Evolutionary conservation across 2,888 invertebrate species (phyloP), one percentile per base, ranked within the genome.

Genomic region (Callinectes sapidus): DNA sequence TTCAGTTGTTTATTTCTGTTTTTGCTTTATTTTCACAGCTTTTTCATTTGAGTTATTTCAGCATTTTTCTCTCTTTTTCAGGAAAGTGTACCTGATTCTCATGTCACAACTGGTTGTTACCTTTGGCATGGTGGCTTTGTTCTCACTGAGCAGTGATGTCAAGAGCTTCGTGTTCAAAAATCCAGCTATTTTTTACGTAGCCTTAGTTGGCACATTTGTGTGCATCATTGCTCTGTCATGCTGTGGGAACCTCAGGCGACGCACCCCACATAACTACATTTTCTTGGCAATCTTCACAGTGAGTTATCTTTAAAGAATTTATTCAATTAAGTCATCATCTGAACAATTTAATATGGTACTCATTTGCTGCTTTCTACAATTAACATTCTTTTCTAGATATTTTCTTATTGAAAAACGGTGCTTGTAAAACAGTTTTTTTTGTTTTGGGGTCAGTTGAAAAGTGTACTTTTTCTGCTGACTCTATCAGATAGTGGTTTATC

Each of bases 191-290:
- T 94, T 94, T 61, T 95, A 92, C 90, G 93, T 92, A 10, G 94
- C 94, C 2, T 89, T 94, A 8, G 95, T 54, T 16, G 92, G 94
- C 35, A 94, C 93, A 1, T 42, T 95, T 1, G 94, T 94, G 6
- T 95, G 94, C 92, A 90, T 95, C 48, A 92, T 95, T n/a, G 94
- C 93, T 10, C 90, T 95, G 85, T 93, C 95, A 14, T 95, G 95
- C 91, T 95, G 95, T 90, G 94, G 94, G 28, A 92, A 90, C 66
- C 66, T 95, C 14, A 97, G 99, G 55, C 97, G 99, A 89, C 97
- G 97, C 95, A 97, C 97, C 32, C 99, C 99, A 0, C 97, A 97
- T 96, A 99, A 99, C 96, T 98, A 98, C 96, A 97, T 99, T 94
- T 97, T 99, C 95, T 96, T 99, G 90, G 97, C 97, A n/a, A 95